A percentile compares a stretch with the other conserved stretches of the same genome.
Evolutionary conservation across 2,888 invertebrate genomes (phyloP).

Genomic region (Chydorus sphaericus): DNA sequence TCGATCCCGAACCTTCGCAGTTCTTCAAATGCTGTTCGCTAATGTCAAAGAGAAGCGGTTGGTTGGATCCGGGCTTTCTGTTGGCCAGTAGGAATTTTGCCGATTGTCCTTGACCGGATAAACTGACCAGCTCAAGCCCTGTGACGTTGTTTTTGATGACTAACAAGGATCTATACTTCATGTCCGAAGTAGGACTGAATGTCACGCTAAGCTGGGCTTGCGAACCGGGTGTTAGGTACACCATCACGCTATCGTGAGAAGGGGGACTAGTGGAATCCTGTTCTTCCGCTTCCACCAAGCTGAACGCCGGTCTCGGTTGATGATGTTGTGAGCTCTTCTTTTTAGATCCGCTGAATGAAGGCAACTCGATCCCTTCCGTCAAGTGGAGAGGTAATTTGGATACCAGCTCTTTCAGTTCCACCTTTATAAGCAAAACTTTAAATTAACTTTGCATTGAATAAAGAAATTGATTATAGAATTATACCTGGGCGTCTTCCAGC

Average conservation of each 20-base stretch:
- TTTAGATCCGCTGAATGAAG: not conserved
- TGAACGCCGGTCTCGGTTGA: not conserved
- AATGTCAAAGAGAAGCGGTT: conserved; percentile 67
- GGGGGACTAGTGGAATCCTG: no score
- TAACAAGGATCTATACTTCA: conserved; percentile 14
- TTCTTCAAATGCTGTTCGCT: conserved; percentile 46
- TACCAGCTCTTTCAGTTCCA: conserved; percentile 1
- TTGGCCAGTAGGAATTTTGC: conserved; percentile 81
- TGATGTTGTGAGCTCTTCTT: not conserved
- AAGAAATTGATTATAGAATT: no score
- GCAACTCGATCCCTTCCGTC: conserved; percentile 1
- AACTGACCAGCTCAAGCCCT: conserved; percentile 65
- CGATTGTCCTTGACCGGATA: conserved; percentile 68
- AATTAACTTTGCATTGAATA: no score
- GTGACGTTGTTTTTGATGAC: conserved; percentile 75
- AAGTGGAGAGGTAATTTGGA: conserved; percentile 1
- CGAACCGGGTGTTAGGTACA: conserved; percentile 10
- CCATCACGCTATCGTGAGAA: conserved; percentile 9
- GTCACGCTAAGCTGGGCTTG: conserved; percentile 4
- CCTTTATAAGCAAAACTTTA: no score
- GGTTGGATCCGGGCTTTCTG: conserved; percentile 57
- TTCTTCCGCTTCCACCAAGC: not conserved
- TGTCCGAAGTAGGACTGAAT: not conserved
- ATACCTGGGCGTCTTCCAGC: conserved; percentile 1
- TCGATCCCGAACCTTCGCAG: conserved; percentile 39